These are phyloP conservation scores for Boloria selene DNA, from an alignment of 2,888 invertebrate species.

Conservation along the genomic window DNA sequence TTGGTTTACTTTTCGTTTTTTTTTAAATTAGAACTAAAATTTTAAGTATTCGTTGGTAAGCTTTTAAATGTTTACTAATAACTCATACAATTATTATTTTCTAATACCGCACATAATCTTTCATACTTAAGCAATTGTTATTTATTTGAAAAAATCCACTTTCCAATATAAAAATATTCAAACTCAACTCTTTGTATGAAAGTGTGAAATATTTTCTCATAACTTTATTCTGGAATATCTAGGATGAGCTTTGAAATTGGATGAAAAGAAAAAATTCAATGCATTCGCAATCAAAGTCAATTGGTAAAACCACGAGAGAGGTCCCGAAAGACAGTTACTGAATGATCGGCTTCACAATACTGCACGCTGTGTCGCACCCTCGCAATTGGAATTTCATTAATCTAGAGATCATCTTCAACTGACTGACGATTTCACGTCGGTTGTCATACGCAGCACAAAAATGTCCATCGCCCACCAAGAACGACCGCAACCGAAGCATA, in stretches of 20 bases:
- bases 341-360: conserved; percentile 35
- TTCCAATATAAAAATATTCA: not conserved
- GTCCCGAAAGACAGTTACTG: conserved; percentile 16
- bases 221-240: not conserved
- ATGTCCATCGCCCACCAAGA: conserved; percentile 28
- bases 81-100: no score
- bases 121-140: no score
- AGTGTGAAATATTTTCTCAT: not conserved
- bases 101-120: no score
- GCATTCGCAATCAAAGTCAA: conserved; percentile 16
- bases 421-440: conserved; percentile 33
- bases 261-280: conserved; percentile 17
- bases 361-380: conserved; percentile 27
- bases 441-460: conserved; percentile 34
- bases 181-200: not conserved
- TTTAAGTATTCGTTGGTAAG: no score
- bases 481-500: conserved; percentile 22
- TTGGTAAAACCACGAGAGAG: conserved; percentile 14
- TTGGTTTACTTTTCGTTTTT: no score
- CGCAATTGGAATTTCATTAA: conserved; percentile 39
- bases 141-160: not conserved
- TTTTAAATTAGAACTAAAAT: no score
- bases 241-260: conserved; percentile 8
- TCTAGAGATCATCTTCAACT: conserved; percentile 40
- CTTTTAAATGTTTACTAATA: no score